Base-by-base conservation (phyloP, 2,113 vertebrate species). In the Barbus barbus region DNA sequence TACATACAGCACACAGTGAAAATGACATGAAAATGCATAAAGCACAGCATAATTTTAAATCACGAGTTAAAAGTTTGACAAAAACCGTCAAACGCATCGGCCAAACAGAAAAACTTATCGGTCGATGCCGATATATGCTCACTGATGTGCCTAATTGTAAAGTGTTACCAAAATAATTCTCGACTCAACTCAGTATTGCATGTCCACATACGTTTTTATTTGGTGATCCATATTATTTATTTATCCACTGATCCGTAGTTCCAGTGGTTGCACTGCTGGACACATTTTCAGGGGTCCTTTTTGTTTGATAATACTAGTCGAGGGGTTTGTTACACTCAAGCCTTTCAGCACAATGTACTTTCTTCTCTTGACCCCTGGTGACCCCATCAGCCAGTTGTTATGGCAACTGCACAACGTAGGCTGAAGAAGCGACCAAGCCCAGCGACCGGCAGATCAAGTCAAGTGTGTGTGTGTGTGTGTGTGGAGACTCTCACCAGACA, bases 401-500 rank as follows among this genome's bases (percentile, higher is more conserved):
- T 89, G 90, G 5, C 38, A 38, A 38, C 38, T 38, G 38, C 38
- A 38, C 38, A 38, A 38, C 8, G 38, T 38, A 38, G 8, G 38
- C 38, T 38, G 7, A 36, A 36, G 33, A 36, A 36, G 92, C 83
- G 51, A 84, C 78, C 7, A 1, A 36, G 51, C 44, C 28, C 71
- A 24, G 44, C 85, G 48, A 76, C 85, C n/a, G 61, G 53, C 38
- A 81, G 44, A 63, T 84, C 65, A 38, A 41, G 20, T 48, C 56
- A 63, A 31, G 75, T 78, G 81, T 63, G 67, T 58, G 84, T 77
- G 79, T 77, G 75, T 58, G 81, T 73, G 81, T 67, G 76, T 58
- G 67, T 75, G 82, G 75, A 69, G 18, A 1, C 28, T 88, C 96
- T 95, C 89, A 97, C 97, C 96, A 98, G 92, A 89, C 97, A 97